Base-by-base conservation (phyloP, 2,888 invertebrate species). In the Drosophila affinis region DNA sequence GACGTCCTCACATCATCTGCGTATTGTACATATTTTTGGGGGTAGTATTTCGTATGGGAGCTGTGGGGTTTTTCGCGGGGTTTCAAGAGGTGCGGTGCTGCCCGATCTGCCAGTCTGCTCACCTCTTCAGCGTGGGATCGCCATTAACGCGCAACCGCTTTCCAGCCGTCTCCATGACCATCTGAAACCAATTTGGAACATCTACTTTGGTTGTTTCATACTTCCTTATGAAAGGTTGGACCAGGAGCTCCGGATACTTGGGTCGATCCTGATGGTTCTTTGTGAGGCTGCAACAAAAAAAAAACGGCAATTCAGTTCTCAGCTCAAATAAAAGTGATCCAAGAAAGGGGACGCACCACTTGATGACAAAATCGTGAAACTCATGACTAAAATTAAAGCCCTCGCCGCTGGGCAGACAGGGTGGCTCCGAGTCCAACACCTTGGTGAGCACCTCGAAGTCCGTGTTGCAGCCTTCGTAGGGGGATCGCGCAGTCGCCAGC, bases 371-470 rank as follows among this genome's bases (percentile, higher is more conserved):
- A 88, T 95, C 95, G 90, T 96, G 95, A 93, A 99, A 98, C 90
- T 98, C 97, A 51, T 94, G 93, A 68, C 96, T 95, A 92, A 98
- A 99, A 60, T 90, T 84, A 74, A 79, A 90, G 49, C 79, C 88
- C 64, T 95, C 94, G 86, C 94, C 93, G 77, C 96, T 95, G 1
- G 98, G 98, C 89, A 99, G 93, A 83, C 95, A 94, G 9, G 98
- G 98, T 32, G 98, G 98, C 87, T 96, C 98, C 78, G 97, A 96
- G 85, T 96, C 95, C 89, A 99, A 95, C 85, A 98, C 98, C 93
- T 96, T 96, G 59, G 97, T 96, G 81, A 98, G 94, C 62, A 99
- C 98, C 94, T 99, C 99, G 93, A 99, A 99, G 93, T 99, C 99
- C 89, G 97, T 98, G 93, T 96, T 96, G 92, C 99, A 99, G 93